Base-by-base conservation (phyloP, 2,888 invertebrate species). In the Bedellia somnulentella region DNA sequence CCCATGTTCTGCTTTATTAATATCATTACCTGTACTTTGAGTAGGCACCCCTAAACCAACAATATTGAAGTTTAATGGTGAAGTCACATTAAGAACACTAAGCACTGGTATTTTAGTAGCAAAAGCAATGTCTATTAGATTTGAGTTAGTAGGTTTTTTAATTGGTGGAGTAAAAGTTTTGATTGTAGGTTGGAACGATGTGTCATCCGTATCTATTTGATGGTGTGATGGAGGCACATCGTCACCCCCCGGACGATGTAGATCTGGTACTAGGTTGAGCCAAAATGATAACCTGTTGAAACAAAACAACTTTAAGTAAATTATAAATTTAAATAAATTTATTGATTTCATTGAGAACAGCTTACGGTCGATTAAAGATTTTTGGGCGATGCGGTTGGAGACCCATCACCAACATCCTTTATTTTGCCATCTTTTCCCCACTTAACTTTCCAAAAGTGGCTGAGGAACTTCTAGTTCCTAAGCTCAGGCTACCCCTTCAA, bases 231-330 rank as follows among this genome's bases (percentile, higher is more conserved):
- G 80, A 15, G 90, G 89, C 3, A 93, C 89, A 45, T 91, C 90
- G 44, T 90, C 90, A 5, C 89, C 87, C 5, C 92, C 91, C 0
- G 91, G 90, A 42, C 89, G 86, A 53, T 92, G 92, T 15, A 92
- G 78, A 52, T 95, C 94, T 17, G 96, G 96, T 34, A 97, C 92
- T 29, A 96, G 78, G 52, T 95, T 93, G 34, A 95, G 62, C 97
- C 97, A 97, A 61, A 96, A 92, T 1, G 95, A 94, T 31, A 96
- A 79, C 40, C 87, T 83, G 66, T 42, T 38, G 38, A 54, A 41
- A 52, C 51, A 35, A 18, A 18, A 18, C 5, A 6, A 18, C 18
- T 18, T 18, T 9, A 18, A 31, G 17, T 17, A n/a, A n/a, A n/a
- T n/a, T n/a, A n/a, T n/a, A n/a, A n/a, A n/a, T n/a, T n/a, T n/a